Base-by-base conservation (phyloP, 2,113 vertebrate genomes). In the Apodemus speciosus region DNA sequence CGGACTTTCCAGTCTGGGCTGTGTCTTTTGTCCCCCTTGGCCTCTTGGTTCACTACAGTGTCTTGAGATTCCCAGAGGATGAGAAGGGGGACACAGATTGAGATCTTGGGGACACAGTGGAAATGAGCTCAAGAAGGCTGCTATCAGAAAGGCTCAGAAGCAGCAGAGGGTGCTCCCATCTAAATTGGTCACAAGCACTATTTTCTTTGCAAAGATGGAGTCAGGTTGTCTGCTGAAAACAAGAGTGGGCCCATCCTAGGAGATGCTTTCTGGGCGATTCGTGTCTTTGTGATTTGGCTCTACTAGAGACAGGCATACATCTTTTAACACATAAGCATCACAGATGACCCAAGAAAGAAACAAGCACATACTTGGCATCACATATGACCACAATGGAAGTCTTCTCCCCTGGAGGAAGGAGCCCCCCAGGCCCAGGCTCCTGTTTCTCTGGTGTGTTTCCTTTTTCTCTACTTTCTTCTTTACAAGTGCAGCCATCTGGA, bases 341-440 rank as follows among this genome's bases (percentile, higher is more conserved):
- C 0, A 16, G 15, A 13, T 2, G 16, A 46, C 13, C 43, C 25
- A 15, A 14, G 18, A 4, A 60, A 66, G 43, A 11, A 46, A 30
- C n/a, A 38, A 32, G 84, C 64, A 96, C 97, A 58, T 97, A 98
- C 98, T 89, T 83, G 92, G 99, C 98, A 60, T 98, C 97, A 84
- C 99, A 99, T 6, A 77, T 40, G 4, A 99, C 85, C 21, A 85
- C 90, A 32, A 99, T 3, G 6, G 94, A 97, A 43, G 97, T 88
- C 93, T 96, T 98, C 76, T 96, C 98, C 72, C 99, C 98, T 14
- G 99, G 98, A 43, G 95, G 91, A 91, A 99, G 98, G 56, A 97
- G 94, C 69, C 68, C 91, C 20, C 10, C 72, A 0, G 76, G 8
- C 40, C 0, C 18, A 0, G 66, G 0, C 0, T 68, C 92, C 56